Base-by-base conservation (phyloP, 2,797 vertebrate genomes). In the Hippoglossus hippoglossus region DNA sequence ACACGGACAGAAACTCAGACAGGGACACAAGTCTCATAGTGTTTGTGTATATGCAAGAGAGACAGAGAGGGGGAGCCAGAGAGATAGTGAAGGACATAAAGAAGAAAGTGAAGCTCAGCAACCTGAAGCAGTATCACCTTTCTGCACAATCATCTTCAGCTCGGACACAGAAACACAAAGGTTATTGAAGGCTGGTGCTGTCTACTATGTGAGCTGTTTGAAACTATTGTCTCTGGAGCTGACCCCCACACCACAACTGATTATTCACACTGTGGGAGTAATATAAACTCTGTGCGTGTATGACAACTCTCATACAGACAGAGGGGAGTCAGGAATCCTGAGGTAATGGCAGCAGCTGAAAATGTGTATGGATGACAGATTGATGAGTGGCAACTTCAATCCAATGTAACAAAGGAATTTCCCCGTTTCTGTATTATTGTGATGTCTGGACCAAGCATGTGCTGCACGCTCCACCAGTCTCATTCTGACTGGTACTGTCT, bases 61-160 rank as follows among this genome's bases (percentile, higher is more conserved):
- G 15, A 52, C 55, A 54, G 71, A 85, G 53, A 36, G 36, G 28
- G 8, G n/a, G 26, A 41, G 63, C 21, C 34, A 63, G 62, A 51
- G 5, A 16, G 61, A 75, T 61, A 75, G 59, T 36, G 61, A 89
- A 90, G 85, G 86, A 70, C 84, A 85, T 16, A 44, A 58, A 58
- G 71, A 87, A 81, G 79, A 80, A 82, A 79, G 78, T 80, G 46
- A 68, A 72, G 77, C 80, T 91, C 88, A 91, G 87, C 91, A 90
- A 63, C 79, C 86, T 87, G 63, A 80, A 51, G 52, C 61, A 44
- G 81, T 89, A 89, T 94, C 87, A 85, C 71, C 79, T 94, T 94
- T 93, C 91, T 91, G 91, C 87, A 72, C 73, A 71, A 85, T 92
- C 88, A 91, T 82, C 87, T 83, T 75, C 65, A 51, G 36, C 73